Percentiles rank a stretch among this genome's conserved stretches.
Evolutionary conservation across 2,888 invertebrate genomes (phyloP).

Genomic region (Sarcophaga rosellei): DNA sequence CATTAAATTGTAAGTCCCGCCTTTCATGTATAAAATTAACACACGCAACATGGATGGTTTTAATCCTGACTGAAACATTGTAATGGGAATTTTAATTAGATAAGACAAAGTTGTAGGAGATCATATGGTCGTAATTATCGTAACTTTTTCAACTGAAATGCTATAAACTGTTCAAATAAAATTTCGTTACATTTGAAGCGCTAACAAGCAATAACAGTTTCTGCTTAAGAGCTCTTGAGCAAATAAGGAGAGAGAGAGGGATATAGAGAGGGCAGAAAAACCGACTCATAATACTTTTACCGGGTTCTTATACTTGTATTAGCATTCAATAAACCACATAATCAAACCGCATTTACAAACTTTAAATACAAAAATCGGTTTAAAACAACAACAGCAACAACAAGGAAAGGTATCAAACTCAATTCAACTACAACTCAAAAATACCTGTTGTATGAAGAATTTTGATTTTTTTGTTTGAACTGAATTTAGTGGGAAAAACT

Average conservation of each 20-base stretch:
- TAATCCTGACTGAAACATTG: too few relatives aligned
- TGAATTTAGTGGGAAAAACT: conserved; percentile 43
- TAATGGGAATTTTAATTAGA: too few relatives aligned
- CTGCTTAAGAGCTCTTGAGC: conserved; percentile 61
- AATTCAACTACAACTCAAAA: conserved; percentile 16
- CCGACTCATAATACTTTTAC: conserved; percentile 6
- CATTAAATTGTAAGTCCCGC: too few relatives aligned
- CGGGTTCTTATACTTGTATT: not conserved
- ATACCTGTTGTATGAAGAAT: conserved; percentile 47
- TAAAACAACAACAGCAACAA: not conserved
- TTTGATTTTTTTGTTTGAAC: not conserved
- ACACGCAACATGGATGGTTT: too few relatives aligned
- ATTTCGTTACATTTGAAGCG: conserved; percentile 31
- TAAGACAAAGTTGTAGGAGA: too few relatives aligned
- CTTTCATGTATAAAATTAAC: too few relatives aligned
- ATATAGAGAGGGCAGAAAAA: conserved; percentile 20
- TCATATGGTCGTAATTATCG: not conserved
- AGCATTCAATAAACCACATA: conserved; percentile 52
- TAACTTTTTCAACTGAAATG: conserved; percentile 6
- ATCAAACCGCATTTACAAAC: conserved; percentile 50
- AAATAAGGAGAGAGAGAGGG: conserved; percentile 25
- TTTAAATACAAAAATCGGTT: conserved; percentile 14
- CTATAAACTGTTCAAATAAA: conserved; percentile 34
- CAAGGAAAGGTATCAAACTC: not conserved
- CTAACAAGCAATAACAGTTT: conserved; percentile 61